Conservation (phyloP, 1,140 invertebrate species). For the Eupristina koningsbergeri region DNA sequence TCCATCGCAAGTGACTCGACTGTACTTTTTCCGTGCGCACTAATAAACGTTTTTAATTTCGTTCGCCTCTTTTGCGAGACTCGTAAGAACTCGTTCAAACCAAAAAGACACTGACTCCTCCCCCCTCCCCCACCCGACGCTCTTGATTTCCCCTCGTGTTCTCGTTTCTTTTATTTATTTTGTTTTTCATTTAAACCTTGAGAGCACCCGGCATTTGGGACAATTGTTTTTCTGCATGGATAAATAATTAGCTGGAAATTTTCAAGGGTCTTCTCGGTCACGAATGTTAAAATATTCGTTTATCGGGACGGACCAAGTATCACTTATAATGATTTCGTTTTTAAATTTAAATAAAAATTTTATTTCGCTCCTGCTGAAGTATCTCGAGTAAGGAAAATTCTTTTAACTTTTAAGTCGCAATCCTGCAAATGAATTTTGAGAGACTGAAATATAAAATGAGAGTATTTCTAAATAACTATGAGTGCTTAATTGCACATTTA, state of each 20-base stretch:
- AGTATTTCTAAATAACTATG: not conserved
- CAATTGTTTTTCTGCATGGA: not conserved
- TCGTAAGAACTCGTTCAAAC: conserved; percentile 30
- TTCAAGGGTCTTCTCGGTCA: not conserved
- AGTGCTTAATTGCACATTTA: not conserved
- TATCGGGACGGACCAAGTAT: too few species aligned
- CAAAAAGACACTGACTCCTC: not conserved
- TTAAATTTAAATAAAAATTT: too few species aligned
- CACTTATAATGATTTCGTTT: too few species aligned
- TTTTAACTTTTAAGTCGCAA: too few species aligned
- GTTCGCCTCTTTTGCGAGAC: too few species aligned
- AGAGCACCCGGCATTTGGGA: not conserved
- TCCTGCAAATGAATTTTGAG: not conserved
- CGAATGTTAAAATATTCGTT: too few species aligned
- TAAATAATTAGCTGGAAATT: not conserved
- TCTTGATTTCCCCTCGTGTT: not conserved
- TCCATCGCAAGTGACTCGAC: too few species aligned
- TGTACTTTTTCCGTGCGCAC: conserved; percentile 16
- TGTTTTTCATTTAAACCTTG: not conserved
- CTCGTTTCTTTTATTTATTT: conserved; percentile 7
- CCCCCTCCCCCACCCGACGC: not conserved
- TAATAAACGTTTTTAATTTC: conserved; percentile 38
- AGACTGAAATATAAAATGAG: not conserved
- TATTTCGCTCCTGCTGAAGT: too few species aligned
- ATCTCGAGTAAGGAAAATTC: too few species aligned